Evolutionary conservation across 1,140 invertebrate genomes (phyloP), one percentile per base, ranked within the genome.

Genomic region (Chrysopa pallens): DNA sequence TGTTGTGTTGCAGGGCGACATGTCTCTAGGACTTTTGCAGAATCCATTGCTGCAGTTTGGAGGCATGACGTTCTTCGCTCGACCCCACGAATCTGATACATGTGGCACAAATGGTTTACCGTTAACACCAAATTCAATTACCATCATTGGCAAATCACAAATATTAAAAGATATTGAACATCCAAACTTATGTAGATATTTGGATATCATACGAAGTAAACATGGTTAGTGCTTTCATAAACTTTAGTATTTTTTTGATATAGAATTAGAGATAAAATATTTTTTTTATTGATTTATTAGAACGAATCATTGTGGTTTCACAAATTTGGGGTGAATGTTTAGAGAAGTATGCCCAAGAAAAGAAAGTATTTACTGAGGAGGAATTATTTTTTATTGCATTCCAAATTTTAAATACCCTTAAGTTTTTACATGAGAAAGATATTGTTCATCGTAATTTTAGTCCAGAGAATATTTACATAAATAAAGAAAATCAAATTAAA

Each of bases 41-140:
- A 40, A 44, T 29, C 15, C 29, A 40, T 23, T 8, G 35, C 55
- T 61, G 46, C 65, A 73, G 53, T 78, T 93, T 56, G 86, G 84
- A 27, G 83, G 84, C 15, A 77, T 80, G 50, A 93, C 88, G 38
- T 92, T 89, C 62, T 90, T 92, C 65, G 89, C 90, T 0, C 80
- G 79, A 54, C 78, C 78, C 55, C 87, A 94, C 63, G 80, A 86
- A 33, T 80, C 81, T 45, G 91, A 96, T 66, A 78, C 81, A 42
- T 96, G 92, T 66, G 92, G 91, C 7, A 88, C 84, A 43, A 96
- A 97, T 68, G 92, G 93, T 11, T 65, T 97, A 29, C 93, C 92
- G 1, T 63, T 96, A 8, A 97, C 92, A 3, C 91, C 91, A 13
- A 95, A 95, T 65, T 95, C 91, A 1, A 91, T 96, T 42, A 84